phyloP scores from a whole-genome alignment of 1,140 invertebrate species.

The Drosophila sproati region DNA sequence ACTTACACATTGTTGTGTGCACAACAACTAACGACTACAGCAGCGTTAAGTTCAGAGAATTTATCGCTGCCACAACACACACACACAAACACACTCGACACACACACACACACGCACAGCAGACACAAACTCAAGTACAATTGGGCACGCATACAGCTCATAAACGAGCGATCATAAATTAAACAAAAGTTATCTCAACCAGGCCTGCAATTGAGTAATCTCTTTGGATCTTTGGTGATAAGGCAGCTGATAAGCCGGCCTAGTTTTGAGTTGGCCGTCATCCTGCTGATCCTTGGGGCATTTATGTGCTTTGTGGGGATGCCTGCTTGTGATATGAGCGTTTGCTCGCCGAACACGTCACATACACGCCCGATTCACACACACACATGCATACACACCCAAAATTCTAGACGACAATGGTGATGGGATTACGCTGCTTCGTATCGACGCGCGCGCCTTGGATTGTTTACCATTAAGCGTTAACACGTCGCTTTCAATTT shows the following conservation, averaged over 20 bases:
- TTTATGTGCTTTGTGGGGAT: conserved; percentile 3
- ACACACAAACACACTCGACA: conserved; percentile 35
- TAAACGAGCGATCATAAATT: conserved; percentile 69
- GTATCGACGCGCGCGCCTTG: conserved; percentile 46
- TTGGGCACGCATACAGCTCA: conserved; percentile 66
- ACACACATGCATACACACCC: conserved; percentile 57
- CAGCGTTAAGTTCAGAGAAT: conserved; percentile 54
- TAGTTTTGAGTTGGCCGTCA: not conserved
- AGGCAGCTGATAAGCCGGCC: conserved; percentile 13
- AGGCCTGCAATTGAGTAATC: conserved; percentile 28
- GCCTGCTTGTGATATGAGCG: conserved; percentile 13
- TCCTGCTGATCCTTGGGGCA: conserved; percentile 32
- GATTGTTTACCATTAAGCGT: conserved; percentile 62
- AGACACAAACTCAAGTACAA: conserved; percentile 54
- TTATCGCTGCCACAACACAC: conserved; percentile 62
- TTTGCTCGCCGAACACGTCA: conserved; percentile 76
- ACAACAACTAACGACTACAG: conserved; percentile 42
- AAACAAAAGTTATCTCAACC: conserved; percentile 73
- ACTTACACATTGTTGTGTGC: conserved; percentile 72
- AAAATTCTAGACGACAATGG: conserved; percentile 69
- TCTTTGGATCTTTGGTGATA: not conserved
- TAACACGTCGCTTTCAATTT: conserved; percentile 52
- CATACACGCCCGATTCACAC: conserved; percentile 67
- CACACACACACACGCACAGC: conserved; percentile 21
- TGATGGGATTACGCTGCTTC: conserved; percentile 73